Base-by-base conservation (phyloP, 2,797 vertebrate genomes). In the Limnodromus scolopaceus region DNA sequence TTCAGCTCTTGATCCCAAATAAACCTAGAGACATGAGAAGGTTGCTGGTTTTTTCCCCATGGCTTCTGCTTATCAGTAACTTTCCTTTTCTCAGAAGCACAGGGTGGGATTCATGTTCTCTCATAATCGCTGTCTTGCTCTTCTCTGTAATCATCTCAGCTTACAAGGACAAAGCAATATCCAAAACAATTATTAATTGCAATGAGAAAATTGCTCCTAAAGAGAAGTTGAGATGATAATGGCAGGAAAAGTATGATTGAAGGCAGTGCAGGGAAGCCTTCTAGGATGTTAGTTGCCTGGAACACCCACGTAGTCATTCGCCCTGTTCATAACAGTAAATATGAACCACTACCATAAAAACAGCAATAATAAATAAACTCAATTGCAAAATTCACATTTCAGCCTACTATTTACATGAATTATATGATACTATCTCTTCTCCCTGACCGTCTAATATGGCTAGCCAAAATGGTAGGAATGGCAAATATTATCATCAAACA, bases 41-140 rank as follows among this genome's bases (percentile, higher is more conserved):
- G 13, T 34, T 11, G 43, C 6, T 74, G 41, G 0, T 2, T 48
- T 38, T 51, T 3, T 4, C 22, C 43, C 15, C 4, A 2, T 7
- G 23, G 49, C 34, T 94, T 72, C 72, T 45, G 72, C 64, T 71
- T 65, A 81, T 53, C 72, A n/a, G 13, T 41, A 41, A 60, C 16
- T 89, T 88, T 38, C 27, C 41, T 72, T 64, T 38, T 25, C 69
- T 63, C 86, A 55, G 70, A 69, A 69, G 70, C 51, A 63, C 49
- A 43, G 46, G 17, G 32, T 61, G 32, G 34, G 30, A 18, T 38
- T 87, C 15, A 2, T 3, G 17, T 69, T 82, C 78, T 75, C 53
- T 58, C 34, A 36, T 2, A 58, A 23, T 58, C 8, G 5, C 51
- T 32, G 6, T 32, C 13, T 80, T 70, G 38, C 39, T 84, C 11